A percentile compares a stretch with the other conserved stretches of the same genome.
Conservation (phyloP, 2,113 vertebrate species). For the Rhinichthys klamathensis region DNA sequence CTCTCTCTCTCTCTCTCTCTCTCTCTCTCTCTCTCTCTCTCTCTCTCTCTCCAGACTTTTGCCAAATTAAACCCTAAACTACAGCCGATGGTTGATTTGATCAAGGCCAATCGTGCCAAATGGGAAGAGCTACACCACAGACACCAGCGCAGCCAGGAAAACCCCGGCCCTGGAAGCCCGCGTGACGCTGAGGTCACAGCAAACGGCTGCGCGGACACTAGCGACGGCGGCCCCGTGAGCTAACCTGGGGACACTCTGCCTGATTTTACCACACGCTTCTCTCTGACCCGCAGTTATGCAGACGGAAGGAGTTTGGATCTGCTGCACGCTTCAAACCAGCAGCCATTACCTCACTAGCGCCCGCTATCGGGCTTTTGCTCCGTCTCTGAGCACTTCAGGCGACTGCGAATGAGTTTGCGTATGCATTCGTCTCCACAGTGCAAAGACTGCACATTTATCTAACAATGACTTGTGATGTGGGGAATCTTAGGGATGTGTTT, state of each 20-base stretch:
- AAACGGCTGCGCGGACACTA: slow-evolving; percentile 38
- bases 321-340: slow-evolving; percentile 63
- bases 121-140: slow-evolving; percentile 93
- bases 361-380: slow-evolving; percentile 41
- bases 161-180: slow-evolving; percentile 53
- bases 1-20: no score
- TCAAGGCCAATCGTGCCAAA: slow-evolving; percentile 85
- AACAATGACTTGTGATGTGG: slow-evolving; percentile 13
- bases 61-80: slow-evolving; percentile 93
- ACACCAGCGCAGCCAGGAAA: slow-evolving; percentile 74
- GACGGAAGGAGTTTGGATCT: slow-evolving; percentile 73
- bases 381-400: slow-evolving; percentile 29
- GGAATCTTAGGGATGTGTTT: slow-evolving; percentile 37
- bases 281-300: slow-evolving; percentile 65
- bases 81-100: slow-evolving; percentile 92
- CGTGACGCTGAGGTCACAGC: slow-evolving; percentile 56
- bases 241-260: slow-evolving; percentile 60
- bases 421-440: slow-evolving; percentile 16
- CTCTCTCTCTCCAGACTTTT: slow-evolving; percentile 77
- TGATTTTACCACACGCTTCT: slow-evolving; percentile 41
- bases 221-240: slow-evolving; percentile 59
- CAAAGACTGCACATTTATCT: slow-evolving; percentile 47
- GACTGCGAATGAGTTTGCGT: slow-evolving; percentile 30
- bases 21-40: slow-evolving; percentile 4
- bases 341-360: slow-evolving; percentile 35